A percentile compares a stretch with the other conserved stretches of the same genome.
phyloP scores from a whole-genome alignment of 2,113 vertebrate species.

The Sinocyclocheilus grahami region DNA sequence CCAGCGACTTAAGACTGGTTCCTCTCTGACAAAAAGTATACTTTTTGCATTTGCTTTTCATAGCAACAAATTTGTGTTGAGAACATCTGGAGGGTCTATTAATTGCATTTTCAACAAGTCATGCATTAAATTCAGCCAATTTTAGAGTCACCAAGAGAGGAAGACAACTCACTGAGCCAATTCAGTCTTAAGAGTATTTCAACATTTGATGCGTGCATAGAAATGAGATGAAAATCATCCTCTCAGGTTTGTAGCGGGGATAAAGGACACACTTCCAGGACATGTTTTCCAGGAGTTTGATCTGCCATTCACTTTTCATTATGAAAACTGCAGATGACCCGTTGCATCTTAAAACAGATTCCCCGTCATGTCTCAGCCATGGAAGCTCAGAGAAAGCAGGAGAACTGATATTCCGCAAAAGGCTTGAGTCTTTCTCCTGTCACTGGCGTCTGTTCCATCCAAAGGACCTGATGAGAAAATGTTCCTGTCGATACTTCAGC shows the following conservation, averaged over 20 bases:
- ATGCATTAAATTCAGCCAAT: conserved; percentile 21
- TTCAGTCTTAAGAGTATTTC: background rate
- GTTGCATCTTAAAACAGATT: background rate
- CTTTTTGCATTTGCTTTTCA: conserved; percentile 8
- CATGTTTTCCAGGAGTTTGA: conserved; percentile 12
- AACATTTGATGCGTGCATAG: background rate
- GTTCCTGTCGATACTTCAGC: conserved; percentile 41
- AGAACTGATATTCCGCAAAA: conserved; percentile 25
- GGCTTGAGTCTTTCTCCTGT: conserved; percentile 25
- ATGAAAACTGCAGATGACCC: conserved; percentile 24
- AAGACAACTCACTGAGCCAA: background rate
- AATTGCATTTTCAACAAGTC: conserved; percentile 14
- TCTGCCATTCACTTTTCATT: conserved; percentile 35
- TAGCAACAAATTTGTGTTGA: background rate
- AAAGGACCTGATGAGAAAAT: conserved; percentile 42
- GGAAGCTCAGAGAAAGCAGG: background rate
- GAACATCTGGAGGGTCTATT: background rate
- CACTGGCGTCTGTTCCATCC: background rate
- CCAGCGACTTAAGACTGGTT: no score
- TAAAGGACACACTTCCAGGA: background rate
- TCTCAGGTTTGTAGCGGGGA: background rate
- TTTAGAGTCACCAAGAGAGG: background rate
- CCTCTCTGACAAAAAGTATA: background rate
- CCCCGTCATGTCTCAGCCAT: conserved; percentile 11
- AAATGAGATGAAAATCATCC: background rate